phyloP scores from a whole-genome alignment of 2,888 invertebrate genomes.

The Cephus pulcher region DNA sequence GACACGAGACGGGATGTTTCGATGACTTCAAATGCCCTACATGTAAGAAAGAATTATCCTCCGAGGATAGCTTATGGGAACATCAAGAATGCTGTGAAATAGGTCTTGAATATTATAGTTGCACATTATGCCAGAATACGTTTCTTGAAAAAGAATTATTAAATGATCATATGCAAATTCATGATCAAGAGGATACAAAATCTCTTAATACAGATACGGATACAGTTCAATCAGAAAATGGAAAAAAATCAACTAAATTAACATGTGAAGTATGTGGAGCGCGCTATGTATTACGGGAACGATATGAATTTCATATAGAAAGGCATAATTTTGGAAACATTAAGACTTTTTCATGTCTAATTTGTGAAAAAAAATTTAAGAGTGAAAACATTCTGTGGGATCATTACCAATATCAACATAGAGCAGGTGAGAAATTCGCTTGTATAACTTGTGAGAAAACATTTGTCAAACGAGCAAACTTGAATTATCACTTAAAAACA shows the following conservation, averaged over 20 bases:
- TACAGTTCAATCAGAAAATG: conserved; percentile 2
- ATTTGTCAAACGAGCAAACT: conserved; percentile 15
- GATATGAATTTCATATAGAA: conserved; percentile 20
- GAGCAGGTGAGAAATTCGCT: conserved; percentile 15
- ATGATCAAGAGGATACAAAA: neutral
- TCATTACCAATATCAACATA: conserved; percentile 21
- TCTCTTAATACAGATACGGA: neutral
- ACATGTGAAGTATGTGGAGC: conserved; percentile 16
- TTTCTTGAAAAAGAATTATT: neutral
- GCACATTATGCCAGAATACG: neutral
- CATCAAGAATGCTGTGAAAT: conserved; percentile 23
- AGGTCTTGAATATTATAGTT: neutral
- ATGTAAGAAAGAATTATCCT: conserved; percentile 42
- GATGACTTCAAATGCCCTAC: conserved; percentile 40
- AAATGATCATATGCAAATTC: neutral
- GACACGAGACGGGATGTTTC: conserved; percentile 37
- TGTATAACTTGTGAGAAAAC: conserved; percentile 19
- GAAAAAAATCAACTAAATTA: conserved; percentile 9
- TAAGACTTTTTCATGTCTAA: conserved; percentile 13
- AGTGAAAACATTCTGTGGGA: conserved; percentile 22
- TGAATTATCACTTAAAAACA: conserved; percentile 19
- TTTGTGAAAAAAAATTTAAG: conserved; percentile 17
- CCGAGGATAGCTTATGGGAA: conserved; percentile 44
- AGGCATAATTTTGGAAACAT: conserved; percentile 18
- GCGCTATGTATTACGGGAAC: conserved; percentile 18